A percentile compares a stretch with the other conserved stretches of the same genome.
These are phyloP conservation scores for Cygnus buccinator DNA, from an alignment of 2,113 vertebrate species.

Conservation along the genomic window DNA sequence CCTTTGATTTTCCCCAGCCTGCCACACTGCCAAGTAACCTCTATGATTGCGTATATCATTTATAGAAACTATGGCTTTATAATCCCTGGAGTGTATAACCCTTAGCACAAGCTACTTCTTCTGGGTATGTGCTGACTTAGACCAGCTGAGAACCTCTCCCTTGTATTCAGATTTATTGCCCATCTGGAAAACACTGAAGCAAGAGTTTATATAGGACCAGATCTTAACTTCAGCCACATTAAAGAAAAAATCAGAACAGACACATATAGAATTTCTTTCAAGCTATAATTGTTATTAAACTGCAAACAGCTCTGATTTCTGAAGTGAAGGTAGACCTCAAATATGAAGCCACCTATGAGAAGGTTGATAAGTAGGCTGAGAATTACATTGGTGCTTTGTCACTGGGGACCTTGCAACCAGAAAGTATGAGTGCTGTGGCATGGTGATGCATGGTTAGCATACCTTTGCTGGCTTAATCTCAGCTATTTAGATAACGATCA, in stretches of 20 bases:
- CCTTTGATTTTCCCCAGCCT: neutral
- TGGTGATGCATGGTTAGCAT: neutral
- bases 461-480: neutral
- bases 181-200: conserved; percentile 57
- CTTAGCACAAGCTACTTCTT: neutral
- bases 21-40: neutral
- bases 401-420: neutral
- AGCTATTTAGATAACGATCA: neutral
- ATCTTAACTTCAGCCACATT: conserved; percentile 41
- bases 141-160: conserved; percentile 26
- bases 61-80: neutral
- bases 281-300: conserved; percentile 3
- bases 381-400: neutral
- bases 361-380: neutral
- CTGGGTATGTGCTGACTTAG: conserved; percentile 27
- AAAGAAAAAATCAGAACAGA: conserved; percentile 43
- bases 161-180: conserved; percentile 36
- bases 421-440: neutral
- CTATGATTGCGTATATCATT: neutral
- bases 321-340: neutral
- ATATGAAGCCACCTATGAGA: neutral
- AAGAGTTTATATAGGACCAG: neutral
- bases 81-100: neutral
- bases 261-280: conserved; percentile 36
- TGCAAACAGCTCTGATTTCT: neutral